These are phyloP conservation scores for Melieria omissa DNA, from an alignment of 2,888 invertebrate species.

Conservation along the genomic window DNA sequence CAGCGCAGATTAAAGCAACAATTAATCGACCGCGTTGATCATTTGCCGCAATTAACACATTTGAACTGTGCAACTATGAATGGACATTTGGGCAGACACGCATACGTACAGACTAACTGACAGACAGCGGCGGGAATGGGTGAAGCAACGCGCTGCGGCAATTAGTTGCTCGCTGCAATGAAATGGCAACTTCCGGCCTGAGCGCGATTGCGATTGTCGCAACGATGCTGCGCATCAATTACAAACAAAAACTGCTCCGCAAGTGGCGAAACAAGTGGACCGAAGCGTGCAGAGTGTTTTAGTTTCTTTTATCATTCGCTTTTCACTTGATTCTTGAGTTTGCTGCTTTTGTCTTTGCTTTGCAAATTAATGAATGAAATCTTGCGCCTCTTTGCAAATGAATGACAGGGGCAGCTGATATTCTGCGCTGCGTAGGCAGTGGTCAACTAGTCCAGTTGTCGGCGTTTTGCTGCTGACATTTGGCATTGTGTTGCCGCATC, in stretches of 20 bases:
- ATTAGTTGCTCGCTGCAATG: slow-evolving; percentile 46
- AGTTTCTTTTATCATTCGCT: too few species aligned
- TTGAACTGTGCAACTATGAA: slow-evolving; percentile 39
- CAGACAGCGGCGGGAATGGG: slow-evolving; percentile 22
- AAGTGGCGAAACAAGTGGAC: too few species aligned
- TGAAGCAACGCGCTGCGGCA: slow-evolving; percentile 38
- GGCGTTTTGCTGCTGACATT: slow-evolving; percentile 21
- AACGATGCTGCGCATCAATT: slow-evolving; percentile 31
- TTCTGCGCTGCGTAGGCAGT: too few species aligned
- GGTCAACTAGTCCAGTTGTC: slow-evolving; percentile 20
- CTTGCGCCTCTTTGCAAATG: background rate
- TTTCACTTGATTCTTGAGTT: too few species aligned
- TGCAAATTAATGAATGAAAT: slow-evolving; percentile 20
- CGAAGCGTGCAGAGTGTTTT: too few species aligned
- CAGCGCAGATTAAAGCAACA: too few species aligned
- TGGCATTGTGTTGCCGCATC: slow-evolving; percentile 17
- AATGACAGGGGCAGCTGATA: too few species aligned
- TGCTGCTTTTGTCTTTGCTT: too few species aligned
- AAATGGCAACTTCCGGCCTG: slow-evolving; percentile 61
- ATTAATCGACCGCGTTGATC: background rate
- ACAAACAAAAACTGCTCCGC: background rate
- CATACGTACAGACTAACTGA: too few species aligned
- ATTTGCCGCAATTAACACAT: slow-evolving; percentile 46
- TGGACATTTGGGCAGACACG: background rate
- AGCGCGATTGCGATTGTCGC: slow-evolving; percentile 14